Evolutionary conservation across 2,797 vertebrate genomes (phyloP).

Genomic region (Miopithecus talapoin): DNA sequence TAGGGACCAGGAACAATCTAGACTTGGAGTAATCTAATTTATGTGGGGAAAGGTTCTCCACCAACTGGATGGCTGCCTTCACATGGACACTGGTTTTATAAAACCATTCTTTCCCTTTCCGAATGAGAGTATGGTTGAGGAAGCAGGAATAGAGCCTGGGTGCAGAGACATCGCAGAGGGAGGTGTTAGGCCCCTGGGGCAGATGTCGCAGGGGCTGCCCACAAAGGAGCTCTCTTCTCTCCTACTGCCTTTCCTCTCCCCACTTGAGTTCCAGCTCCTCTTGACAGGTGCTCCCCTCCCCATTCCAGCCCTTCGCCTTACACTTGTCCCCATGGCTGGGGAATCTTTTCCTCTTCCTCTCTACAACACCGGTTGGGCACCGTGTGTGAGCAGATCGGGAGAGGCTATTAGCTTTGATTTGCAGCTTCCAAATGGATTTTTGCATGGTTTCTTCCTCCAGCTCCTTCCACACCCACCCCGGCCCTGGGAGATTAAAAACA

Average conservation of each 20-base stretch:
- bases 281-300: rapidly evolving
- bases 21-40: background rate
- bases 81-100: background rate
- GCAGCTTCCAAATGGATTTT: background rate
- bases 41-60: background rate
- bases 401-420: background rate
- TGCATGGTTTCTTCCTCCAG: background rate
- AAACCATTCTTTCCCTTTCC: background rate
- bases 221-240: too few species aligned
- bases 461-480: background rate
- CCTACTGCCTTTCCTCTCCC: background rate
- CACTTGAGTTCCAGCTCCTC: background rate
- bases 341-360: background rate
- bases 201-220: background rate
- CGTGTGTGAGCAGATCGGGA: background rate
- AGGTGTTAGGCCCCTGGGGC: background rate
- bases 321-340: rapidly evolving
- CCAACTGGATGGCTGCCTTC: background rate
- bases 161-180: background rate
- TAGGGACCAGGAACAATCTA: background rate
- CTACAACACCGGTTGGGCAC: background rate
- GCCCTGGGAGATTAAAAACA: background rate
- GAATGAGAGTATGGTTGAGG: background rate
- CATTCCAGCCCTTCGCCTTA: background rate
- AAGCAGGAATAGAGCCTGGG: background rate